These are phyloP conservation scores for Batillaria attramentaria DNA, from an alignment of 1,140 invertebrate species.

Conservation along the genomic window DNA sequence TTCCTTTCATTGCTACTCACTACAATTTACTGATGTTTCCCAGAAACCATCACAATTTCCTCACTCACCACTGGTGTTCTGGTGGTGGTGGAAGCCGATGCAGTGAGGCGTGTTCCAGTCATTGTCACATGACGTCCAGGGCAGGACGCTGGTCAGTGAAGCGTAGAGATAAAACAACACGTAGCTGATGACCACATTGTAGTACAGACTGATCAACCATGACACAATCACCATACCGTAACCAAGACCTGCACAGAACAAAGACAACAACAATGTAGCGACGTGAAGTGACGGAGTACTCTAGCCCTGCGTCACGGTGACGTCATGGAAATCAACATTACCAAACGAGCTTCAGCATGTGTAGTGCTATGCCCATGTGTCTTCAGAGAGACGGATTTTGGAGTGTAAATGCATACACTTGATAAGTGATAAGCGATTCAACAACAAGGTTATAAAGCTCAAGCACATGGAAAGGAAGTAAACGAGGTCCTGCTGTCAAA, in stretches of 20 bases:
- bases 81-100: conserved; percentile 21
- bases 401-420: too few species aligned
- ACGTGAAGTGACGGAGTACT: too few species aligned
- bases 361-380: too few species aligned
- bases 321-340: too few species aligned
- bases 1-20: not conserved
- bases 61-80: conserved; percentile 17
- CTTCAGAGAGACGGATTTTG: too few species aligned
- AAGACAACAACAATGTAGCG: conserved; percentile 75
- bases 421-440: too few species aligned
- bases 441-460: too few species aligned
- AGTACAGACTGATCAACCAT: conserved; percentile 81
- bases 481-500: too few species aligned
- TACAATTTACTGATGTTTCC: not conserved
- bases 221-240: conserved; percentile 89
- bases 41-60: not conserved
- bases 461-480: too few species aligned
- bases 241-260: conserved; percentile 81
- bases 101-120: conserved; percentile 72
- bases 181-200: conserved; percentile 72
- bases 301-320: too few species aligned
- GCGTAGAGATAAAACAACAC: conserved; percentile 69
- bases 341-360: too few species aligned
- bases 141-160: conserved; percentile 69
- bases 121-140: conserved; percentile 73